These are phyloP conservation scores for Platycheirus rosarum DNA, from an alignment of 2,888 invertebrate species.

Conservation along the genomic window DNA sequence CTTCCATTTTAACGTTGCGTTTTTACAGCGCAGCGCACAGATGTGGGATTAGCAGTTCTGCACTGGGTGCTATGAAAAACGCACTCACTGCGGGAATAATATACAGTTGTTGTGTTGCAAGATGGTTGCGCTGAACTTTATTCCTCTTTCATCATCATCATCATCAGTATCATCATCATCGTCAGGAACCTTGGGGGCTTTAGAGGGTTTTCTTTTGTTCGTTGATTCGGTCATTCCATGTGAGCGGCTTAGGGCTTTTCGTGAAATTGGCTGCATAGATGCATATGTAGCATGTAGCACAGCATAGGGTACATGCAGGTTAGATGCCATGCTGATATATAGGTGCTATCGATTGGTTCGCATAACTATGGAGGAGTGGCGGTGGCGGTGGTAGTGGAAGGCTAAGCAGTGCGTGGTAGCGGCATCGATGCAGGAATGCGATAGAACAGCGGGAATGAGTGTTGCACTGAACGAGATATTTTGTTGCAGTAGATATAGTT, in stretches of 20 bases:
- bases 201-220: slow-evolving; percentile 23
- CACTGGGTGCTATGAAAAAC: slow-evolving; percentile 60
- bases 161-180: slow-evolving; percentile 40
- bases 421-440: slow-evolving; percentile 47
- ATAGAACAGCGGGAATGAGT: slow-evolving; percentile 48
- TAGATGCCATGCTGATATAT: slow-evolving; percentile 65
- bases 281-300: slow-evolving; percentile 10
- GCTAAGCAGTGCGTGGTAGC: slow-evolving; percentile 27
- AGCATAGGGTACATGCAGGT: slow-evolving; percentile 54
- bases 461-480: slow-evolving; percentile 42
- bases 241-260: slow-evolving; percentile 29
- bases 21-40: slow-evolving; percentile 33
- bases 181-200: slow-evolving; percentile 44
- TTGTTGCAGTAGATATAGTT: slow-evolving; percentile 19
- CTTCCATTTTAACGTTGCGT: slow-evolving; percentile 44
- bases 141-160: slow-evolving; percentile 70
- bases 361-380: slow-evolving; percentile 52
- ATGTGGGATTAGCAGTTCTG: slow-evolving; percentile 41
- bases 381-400: slow-evolving; percentile 16
- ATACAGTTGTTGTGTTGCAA: slow-evolving; percentile 58
- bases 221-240: slow-evolving; percentile 14
- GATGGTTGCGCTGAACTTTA: slow-evolving; percentile 70
- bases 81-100: slow-evolving; percentile 57
- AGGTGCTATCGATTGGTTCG: slow-evolving; percentile 67
- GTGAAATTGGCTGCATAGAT: slow-evolving; percentile 51